Conservation (phyloP, 1,140 invertebrate genomes). For the Samia ricini region DNA sequence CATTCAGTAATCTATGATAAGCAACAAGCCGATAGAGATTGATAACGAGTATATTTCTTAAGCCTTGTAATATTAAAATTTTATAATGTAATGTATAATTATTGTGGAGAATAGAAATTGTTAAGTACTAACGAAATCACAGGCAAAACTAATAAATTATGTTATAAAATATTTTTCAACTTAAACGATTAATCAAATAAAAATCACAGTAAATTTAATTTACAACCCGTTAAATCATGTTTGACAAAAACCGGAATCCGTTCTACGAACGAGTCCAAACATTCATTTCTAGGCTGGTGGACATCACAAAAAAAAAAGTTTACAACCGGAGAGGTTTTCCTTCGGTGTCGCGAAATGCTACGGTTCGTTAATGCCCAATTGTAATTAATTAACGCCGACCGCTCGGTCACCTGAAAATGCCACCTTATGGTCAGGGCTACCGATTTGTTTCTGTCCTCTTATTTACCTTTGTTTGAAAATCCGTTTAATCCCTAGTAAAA, state of each 20-base stretch:
- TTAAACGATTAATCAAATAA: background rate
- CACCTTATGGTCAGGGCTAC: conserved; percentile 6
- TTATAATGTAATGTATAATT: no score
- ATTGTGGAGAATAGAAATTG: no score
- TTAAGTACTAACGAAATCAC: no score
- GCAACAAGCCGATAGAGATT: no score
- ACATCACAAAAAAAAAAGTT: conserved; percentile 24
- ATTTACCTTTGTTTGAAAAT: background rate
- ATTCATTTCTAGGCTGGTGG: conserved; percentile 17
- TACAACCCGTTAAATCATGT: background rate
- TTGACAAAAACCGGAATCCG: background rate
- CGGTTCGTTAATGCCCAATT: conserved; percentile 44
- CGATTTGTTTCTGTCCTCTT: background rate
- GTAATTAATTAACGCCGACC: conserved; percentile 44
- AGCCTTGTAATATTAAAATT: no score
- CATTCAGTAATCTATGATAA: no score
- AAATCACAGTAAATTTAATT: background rate
- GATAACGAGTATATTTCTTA: no score
- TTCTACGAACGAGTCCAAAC: background rate
- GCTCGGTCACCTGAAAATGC: conserved; percentile 9
- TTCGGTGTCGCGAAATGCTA: conserved; percentile 22
- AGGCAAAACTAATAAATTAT: no score
- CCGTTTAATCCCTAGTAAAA: no score
- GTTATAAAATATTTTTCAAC: no score
- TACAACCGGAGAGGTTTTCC: conserved; percentile 25